A percentile compares a stretch with the other conserved stretches of the same genome.
Conservation (phyloP, 2,797 vertebrate genomes). For the Anableps anableps region DNA sequence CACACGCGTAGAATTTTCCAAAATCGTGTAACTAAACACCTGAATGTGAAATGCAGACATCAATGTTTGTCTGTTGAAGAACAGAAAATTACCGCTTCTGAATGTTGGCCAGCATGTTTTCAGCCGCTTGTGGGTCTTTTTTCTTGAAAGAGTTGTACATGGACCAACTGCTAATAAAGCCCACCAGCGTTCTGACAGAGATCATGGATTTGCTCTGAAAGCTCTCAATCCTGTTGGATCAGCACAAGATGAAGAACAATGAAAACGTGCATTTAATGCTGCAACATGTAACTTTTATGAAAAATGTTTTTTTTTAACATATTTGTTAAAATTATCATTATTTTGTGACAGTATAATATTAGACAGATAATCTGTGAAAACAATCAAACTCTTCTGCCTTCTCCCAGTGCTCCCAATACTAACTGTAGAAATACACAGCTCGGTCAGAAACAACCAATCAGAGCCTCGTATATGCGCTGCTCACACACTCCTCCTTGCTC, state of each 20-base stretch:
- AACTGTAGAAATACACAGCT: too few relatives aligned
- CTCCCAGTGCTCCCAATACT: too few relatives aligned
- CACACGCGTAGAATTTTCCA: neutral
- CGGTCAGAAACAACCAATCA: too few relatives aligned
- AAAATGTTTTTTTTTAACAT: too few relatives aligned
- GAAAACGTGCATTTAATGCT: neutral
- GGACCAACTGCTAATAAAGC: constrained; percentile 71
- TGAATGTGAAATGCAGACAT: neutral
- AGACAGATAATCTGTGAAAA: too few relatives aligned
- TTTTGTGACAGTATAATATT: too few relatives aligned
- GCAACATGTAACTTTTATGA: too few relatives aligned
- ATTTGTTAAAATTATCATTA: too few relatives aligned
- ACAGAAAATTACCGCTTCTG: constrained; percentile 60
- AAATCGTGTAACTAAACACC: neutral
- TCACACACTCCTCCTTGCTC: too few relatives aligned
- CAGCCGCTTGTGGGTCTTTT: constrained; percentile 58
- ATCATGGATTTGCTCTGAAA: constrained; percentile 40
- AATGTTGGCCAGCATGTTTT: constrained; percentile 57
- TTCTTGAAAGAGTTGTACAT: constrained; percentile 71
- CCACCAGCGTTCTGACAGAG: constrained; percentile 58
- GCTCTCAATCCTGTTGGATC: constrained; percentile 61
- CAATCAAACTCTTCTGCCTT: too few relatives aligned
- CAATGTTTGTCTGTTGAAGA: neutral
- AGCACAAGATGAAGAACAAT: neutral
- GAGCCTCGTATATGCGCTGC: too few relatives aligned